phyloP scores from a whole-genome alignment of 1,140 invertebrate genomes.

The Hyles vespertilio region DNA sequence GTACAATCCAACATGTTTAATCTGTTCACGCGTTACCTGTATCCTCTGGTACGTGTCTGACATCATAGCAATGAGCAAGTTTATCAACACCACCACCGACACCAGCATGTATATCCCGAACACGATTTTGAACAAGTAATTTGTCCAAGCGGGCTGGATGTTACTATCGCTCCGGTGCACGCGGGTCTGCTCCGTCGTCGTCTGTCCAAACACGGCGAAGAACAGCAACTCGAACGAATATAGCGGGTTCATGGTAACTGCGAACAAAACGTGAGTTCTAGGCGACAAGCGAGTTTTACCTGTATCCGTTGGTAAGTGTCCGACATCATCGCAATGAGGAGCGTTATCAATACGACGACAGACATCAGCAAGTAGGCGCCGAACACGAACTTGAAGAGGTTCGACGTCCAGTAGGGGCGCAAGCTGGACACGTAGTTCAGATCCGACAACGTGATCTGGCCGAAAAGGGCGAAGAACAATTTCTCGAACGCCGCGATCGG shows the following conservation, averaged over 20 bases:
- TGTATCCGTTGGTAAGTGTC: conserved; percentile 99
- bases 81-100: conserved; percentile 98
- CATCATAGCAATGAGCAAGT: conserved; percentile 99
- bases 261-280: conserved; percentile 77
- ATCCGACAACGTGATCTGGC: conserved; percentile 93
- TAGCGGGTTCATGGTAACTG: conserved; percentile 92
- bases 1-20: conserved; percentile 1
- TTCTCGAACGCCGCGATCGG: conserved; percentile 95
- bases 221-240: conserved; percentile 97
- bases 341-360: conserved; percentile 97
- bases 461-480: conserved; percentile 98
- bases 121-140: conserved; percentile 87
- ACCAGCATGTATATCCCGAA: conserved; percentile 98
- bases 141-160: conserved; percentile 84
- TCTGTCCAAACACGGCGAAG: conserved; percentile 99
- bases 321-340: conserved; percentile 99
- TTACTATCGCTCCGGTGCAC: conserved; percentile 78
- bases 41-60: conserved; percentile 99
- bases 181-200: conserved; percentile 87
- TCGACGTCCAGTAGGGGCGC: conserved; percentile 85
- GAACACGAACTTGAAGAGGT: conserved; percentile 91
- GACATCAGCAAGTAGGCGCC: conserved; percentile 98
- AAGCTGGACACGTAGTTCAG: conserved; percentile 82
- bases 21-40: conserved; percentile 79
- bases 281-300: conserved; percentile 75